These are phyloP conservation scores for Zalophus californianus DNA, from an alignment of 2,797 vertebrate genomes.

Conservation along the genomic window DNA sequence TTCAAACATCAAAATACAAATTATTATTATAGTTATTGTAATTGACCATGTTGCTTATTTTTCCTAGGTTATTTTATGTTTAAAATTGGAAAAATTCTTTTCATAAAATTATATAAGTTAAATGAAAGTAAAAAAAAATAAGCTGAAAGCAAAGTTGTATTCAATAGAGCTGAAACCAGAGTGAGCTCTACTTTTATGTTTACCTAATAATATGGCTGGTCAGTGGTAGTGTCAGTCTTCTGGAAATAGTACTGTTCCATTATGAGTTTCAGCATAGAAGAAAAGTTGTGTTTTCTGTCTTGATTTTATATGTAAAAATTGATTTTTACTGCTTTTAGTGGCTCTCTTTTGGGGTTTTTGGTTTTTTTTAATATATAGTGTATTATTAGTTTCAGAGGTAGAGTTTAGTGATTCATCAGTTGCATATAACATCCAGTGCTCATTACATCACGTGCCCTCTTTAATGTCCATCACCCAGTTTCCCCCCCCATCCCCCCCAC, in stretches of 20 bases:
- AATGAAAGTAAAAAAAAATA: constrained; percentile 63
- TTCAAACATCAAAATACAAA: constrained; percentile 57
- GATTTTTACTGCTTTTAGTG: constrained; percentile 36
- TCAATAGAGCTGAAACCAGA: constrained; percentile 42
- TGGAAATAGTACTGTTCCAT: constrained; percentile 15
- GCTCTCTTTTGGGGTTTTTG: neutral
- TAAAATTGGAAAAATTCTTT: constrained; percentile 51
- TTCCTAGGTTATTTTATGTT: constrained; percentile 56
- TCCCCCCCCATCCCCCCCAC: neutral
- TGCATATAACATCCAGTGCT: neutral
- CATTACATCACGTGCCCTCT: neutral
- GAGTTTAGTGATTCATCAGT: neutral
- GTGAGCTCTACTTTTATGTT: constrained; percentile 38
- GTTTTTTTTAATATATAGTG: neutral
- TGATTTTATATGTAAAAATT: constrained; percentile 11
- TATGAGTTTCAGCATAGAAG: constrained; percentile 49
- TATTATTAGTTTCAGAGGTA: neutral
- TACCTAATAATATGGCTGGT: constrained; percentile 19
- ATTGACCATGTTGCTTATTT: constrained; percentile 19
- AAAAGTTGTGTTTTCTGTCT: constrained; percentile 50
- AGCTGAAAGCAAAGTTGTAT: constrained; percentile 18
- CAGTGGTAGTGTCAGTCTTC: constrained; percentile 25
- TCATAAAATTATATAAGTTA: constrained; percentile 42
- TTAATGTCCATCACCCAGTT: neutral
- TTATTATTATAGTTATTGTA: neutral